Percentiles rank a stretch among this genome's conserved stretches.
These are phyloP conservation scores for Melinaea marsaeus DNA, from an alignment of 2,888 invertebrate species.

Conservation along the genomic window DNA sequence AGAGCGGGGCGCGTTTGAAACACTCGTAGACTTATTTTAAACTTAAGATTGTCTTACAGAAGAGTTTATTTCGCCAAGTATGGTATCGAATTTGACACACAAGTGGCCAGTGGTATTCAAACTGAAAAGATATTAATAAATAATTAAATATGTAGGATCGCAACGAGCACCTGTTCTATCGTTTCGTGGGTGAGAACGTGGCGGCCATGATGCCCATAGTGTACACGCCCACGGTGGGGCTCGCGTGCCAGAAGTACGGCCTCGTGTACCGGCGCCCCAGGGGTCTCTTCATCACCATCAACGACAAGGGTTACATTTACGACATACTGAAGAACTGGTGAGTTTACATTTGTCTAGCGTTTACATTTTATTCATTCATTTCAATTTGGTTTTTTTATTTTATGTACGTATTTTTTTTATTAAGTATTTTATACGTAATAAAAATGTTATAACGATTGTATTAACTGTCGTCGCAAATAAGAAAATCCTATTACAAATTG, in stretches of 20 bases:
- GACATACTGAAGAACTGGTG: slow-evolving; percentile 96
- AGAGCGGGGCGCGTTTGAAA: too few species aligned
- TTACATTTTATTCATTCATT: not conserved
- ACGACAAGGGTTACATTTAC: slow-evolving; percentile 96
- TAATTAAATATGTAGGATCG: slow-evolving; percentile 82
- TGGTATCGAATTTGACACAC: too few species aligned
- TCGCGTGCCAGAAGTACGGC: slow-evolving; percentile 98
- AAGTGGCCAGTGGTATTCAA: too few species aligned
- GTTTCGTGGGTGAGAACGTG: slow-evolving; percentile 91
- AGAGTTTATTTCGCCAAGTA: too few species aligned
- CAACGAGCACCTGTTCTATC: slow-evolving; percentile 97
- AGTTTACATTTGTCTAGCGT: slow-evolving; percentile 39
- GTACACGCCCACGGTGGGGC: slow-evolving; percentile 99
- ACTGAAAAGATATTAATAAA: too few species aligned
- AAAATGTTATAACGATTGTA: not conserved
- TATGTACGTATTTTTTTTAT: not conserved
- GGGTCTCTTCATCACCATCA: slow-evolving; percentile 96
- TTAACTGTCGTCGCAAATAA: not conserved
- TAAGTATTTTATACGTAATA: not conserved
- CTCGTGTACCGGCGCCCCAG: slow-evolving; percentile 93
- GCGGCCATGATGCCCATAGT: slow-evolving; percentile 97
- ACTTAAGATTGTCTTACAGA: too few species aligned
- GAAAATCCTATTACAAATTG: not conserved
- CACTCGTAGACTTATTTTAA: too few species aligned
- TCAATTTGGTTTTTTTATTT: not conserved